These are phyloP conservation scores for Leistus spinibarbis DNA, from an alignment of 2,888 invertebrate species.

Conservation along the genomic window DNA sequence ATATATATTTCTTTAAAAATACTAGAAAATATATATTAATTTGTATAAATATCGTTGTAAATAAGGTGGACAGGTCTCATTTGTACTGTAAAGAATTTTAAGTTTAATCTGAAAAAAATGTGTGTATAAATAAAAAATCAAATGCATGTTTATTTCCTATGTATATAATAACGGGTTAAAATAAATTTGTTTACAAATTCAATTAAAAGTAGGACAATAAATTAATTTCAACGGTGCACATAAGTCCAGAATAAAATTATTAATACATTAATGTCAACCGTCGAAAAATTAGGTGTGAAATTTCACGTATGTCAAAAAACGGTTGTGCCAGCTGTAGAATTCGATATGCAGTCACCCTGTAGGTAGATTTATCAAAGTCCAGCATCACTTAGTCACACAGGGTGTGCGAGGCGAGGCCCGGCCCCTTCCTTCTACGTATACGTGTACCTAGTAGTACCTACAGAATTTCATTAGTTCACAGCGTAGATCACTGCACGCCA, in stretches of 20 bases:
- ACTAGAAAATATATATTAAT: no score
- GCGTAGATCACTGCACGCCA: slow-evolving; percentile 12
- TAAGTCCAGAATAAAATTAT: not conserved
- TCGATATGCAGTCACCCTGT: not conserved
- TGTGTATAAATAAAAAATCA: no score
- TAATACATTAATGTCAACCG: not conserved
- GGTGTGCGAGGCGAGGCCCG: not conserved
- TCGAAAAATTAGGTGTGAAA: not conserved
- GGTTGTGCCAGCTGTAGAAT: not conserved
- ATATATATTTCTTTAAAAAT: no score
- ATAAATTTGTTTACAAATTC: no score
- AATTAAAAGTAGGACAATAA: not conserved
- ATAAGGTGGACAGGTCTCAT: no score
- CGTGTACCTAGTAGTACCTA: slow-evolving; percentile 8
- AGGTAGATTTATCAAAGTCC: slow-evolving; percentile 18
- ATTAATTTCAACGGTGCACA: not conserved
- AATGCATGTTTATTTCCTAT: no score
- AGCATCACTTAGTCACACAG: not conserved
- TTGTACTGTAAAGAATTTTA: no score
- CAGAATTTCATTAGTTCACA: slow-evolving; percentile 31
- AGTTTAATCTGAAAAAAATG: no score
- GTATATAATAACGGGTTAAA: no score
- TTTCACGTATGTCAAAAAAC: not conserved
- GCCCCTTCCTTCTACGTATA: no score
- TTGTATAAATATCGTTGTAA: no score